A percentile compares a stretch with the other conserved stretches of the same genome.
phyloP scores from a whole-genome alignment of 2,888 invertebrate species.

The Dynastes tityus region DNA sequence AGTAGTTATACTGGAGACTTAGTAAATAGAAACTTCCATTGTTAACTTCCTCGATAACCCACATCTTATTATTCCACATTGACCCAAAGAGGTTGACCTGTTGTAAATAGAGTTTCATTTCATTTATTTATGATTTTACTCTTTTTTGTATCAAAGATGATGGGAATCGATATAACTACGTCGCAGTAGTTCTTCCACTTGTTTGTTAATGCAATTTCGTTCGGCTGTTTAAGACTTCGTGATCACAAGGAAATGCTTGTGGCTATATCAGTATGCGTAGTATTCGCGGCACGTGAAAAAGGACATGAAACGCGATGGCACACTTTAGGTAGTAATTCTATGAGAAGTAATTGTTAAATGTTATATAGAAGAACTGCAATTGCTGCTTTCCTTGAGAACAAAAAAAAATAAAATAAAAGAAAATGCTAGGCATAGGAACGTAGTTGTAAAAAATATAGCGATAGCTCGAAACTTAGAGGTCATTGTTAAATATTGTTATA shows the following conservation, averaged over 20 bases:
- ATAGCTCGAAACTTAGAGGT: constrained; percentile 63
- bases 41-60: constrained; percentile 59
- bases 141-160: constrained; percentile 35
- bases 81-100: constrained; percentile 50
- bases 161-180: constrained; percentile 49
- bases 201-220: constrained; percentile 54
- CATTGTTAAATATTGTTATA: constrained; percentile 70
- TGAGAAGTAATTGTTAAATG: constrained; percentile 62
- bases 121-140: constrained; percentile 39
- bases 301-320: constrained; percentile 55
- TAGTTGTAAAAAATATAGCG: constrained; percentile 50
- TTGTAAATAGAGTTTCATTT: constrained; percentile 46
- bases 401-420: constrained; percentile 51
- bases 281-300: constrained; percentile 48
- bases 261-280: constrained; percentile 60
- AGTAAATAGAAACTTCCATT: constrained; percentile 61
- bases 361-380: constrained; percentile 60
- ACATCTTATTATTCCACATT: constrained; percentile 37
- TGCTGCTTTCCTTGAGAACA: constrained; percentile 56
- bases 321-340: constrained; percentile 59
- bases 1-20: constrained; percentile 45
- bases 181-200: constrained; percentile 61
- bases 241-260: constrained; percentile 58
- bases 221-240: constrained; percentile 44
- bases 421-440: constrained; percentile 61